Evolutionary conservation across 2,797 vertebrate genomes (phyloP).

Genomic region (Hypotaenidia okinawae): DNA sequence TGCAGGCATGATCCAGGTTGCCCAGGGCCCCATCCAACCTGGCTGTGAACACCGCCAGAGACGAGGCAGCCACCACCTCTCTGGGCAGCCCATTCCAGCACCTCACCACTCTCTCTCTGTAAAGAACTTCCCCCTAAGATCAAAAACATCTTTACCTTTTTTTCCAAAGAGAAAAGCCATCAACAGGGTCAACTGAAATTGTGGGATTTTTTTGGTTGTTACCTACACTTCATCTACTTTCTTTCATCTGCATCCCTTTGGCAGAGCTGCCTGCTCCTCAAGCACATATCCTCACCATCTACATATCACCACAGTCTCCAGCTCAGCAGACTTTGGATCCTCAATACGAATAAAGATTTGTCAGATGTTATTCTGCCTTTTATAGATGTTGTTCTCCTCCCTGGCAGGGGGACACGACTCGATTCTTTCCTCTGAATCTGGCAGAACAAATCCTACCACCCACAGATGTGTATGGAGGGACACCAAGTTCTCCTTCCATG

Average conservation of each 20-base stretch:
- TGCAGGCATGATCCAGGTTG: too few species aligned
- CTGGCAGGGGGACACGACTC: not conserved
- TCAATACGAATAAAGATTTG: not conserved
- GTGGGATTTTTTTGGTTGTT: too few species aligned
- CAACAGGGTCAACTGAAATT: not conserved
- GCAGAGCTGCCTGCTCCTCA: not conserved
- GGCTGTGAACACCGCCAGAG: too few species aligned
- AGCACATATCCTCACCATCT: not conserved
- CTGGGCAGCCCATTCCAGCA: too few species aligned
- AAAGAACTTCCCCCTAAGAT: not conserved
- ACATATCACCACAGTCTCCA: not conserved
- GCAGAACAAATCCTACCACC: not conserved
- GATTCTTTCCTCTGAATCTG: not conserved
- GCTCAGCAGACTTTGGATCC: not conserved
- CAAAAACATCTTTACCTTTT: not conserved
- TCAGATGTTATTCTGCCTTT: not conserved
- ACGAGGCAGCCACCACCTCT: too few species aligned
- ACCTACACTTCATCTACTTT: not conserved
- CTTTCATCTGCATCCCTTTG: not conserved
- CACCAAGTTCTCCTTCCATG: slow-evolving; percentile 2
- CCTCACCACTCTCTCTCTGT: too few species aligned
- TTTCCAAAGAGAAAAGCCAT: not conserved
- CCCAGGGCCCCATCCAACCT: too few species aligned
- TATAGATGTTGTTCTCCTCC: not conserved
- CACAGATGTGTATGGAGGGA: not conserved